Evolutionary conservation across 2,888 invertebrate genomes (phyloP).

Genomic region (Leptothorax acervorum): DNA sequence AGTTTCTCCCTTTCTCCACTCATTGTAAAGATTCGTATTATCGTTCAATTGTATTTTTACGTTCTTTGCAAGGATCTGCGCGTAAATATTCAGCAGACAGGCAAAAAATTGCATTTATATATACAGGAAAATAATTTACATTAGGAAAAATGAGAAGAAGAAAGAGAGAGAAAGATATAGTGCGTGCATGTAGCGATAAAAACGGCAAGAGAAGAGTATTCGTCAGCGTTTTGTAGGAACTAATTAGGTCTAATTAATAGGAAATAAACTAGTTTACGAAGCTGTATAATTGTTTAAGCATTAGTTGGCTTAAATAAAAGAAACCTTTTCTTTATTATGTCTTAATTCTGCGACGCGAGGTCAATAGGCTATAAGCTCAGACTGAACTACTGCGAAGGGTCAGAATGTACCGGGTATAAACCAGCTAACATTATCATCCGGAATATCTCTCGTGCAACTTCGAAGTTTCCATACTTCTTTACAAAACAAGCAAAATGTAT

Average conservation of each 20-base stretch:
- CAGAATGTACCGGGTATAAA: background rate
- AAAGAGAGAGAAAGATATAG: constrained; percentile 8
- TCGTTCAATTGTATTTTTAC: constrained; percentile 24
- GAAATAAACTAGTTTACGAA: constrained; percentile 76
- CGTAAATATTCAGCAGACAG: constrained; percentile 13
- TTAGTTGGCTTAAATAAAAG: constrained; percentile 83
- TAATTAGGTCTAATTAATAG: constrained; percentile 70
- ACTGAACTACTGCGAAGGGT: background rate
- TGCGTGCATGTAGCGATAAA: constrained; percentile 7
- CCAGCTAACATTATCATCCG: background rate
- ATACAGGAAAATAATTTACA: constrained; percentile 31
- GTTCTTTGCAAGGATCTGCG: constrained; percentile 9
- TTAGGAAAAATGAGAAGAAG: constrained; percentile 5
- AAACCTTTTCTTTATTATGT: constrained; percentile 77
- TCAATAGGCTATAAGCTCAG: constrained; percentile 37
- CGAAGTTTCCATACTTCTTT: background rate
- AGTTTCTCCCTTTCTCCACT: constrained; percentile 15
- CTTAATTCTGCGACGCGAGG: constrained; percentile 37
- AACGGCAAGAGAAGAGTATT: constrained; percentile 58
- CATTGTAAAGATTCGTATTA: constrained; percentile 35
- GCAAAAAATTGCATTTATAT: constrained; percentile 6
- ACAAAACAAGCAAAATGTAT: constrained; percentile 13
- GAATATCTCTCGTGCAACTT: constrained; percentile 35
- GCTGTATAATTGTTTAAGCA: constrained; percentile 83
- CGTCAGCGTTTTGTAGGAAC: constrained; percentile 79